Evolutionary conservation across 2,797 vertebrate genomes (phyloP).

Genomic region (Dromococcyx pavoninus): DNA sequence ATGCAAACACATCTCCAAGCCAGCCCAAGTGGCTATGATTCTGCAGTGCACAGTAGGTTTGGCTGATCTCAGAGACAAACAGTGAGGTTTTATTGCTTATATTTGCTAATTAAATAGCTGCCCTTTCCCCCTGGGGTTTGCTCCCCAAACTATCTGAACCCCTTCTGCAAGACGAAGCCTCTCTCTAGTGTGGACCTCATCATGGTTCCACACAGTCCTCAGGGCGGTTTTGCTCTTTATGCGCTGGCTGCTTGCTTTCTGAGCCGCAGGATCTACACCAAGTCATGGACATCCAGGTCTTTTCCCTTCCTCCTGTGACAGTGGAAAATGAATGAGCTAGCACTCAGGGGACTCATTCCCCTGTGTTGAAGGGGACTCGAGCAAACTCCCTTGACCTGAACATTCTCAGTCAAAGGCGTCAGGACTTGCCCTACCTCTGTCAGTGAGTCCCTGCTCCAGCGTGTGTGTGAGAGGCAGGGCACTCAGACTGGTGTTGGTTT

Average conservation of each 20-base stretch:
- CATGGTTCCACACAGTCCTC: background rate
- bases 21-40: accelerated
- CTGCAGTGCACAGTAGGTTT: too few species aligned
- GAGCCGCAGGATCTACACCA: background rate
- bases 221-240: background rate
- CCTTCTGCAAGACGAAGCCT: background rate
- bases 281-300: background rate
- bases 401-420: background rate
- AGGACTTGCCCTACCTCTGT: background rate
- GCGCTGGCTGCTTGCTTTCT: background rate
- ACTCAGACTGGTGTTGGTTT: background rate
- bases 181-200: accelerated
- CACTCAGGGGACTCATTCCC: background rate
- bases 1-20: background rate
- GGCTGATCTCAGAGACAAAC: background rate
- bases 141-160: background rate
- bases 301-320: background rate
- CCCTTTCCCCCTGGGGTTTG: background rate
- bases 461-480: accelerated
- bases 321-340: background rate
- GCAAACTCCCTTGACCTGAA: background rate
- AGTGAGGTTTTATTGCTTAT: background rate
- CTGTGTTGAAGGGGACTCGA: background rate
- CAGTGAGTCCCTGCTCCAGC: background rate
- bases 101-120: background rate